These are phyloP conservation scores for Tympanoctomys barrerae DNA, from an alignment of 2,797 vertebrate genomes.

Conservation along the genomic window DNA sequence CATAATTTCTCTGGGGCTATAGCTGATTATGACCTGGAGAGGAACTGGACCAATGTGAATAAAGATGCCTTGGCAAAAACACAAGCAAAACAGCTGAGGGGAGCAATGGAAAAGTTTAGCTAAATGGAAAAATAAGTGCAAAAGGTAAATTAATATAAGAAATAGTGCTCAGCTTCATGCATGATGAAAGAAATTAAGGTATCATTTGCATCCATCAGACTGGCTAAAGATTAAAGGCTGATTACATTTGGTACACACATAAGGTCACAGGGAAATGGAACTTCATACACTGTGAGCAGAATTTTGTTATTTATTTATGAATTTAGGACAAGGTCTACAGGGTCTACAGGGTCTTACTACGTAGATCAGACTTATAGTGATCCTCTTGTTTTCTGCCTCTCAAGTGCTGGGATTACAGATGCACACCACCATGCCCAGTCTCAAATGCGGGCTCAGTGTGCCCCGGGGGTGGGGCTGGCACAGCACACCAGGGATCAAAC, in stretches of 20 bases:
- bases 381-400: no score
- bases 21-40: slow-evolving; percentile 40
- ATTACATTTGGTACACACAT: not conserved
- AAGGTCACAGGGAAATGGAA: not conserved
- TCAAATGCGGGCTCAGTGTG: no score
- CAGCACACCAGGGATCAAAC: no score
- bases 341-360: no score
- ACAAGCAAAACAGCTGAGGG: not conserved
- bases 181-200: slow-evolving; percentile 26
- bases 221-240: slow-evolving; percentile 4
- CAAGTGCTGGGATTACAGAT: no score
- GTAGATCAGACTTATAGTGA: no score
- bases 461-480: no score
- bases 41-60: slow-evolving; percentile 36
- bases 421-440: no score
- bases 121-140: not conserved
- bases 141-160: not conserved
- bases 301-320: no score
- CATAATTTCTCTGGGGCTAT: slow-evolving; percentile 38
- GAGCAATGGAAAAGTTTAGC: not conserved
- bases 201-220: not conserved
- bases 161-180: slow-evolving; percentile 3
- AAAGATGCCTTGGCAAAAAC: slow-evolving; percentile 8
- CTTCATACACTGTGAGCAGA: not conserved
- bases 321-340: no score